Base-by-base conservation (phyloP, 2,113 vertebrate genomes). In the Progne subis region DNA sequence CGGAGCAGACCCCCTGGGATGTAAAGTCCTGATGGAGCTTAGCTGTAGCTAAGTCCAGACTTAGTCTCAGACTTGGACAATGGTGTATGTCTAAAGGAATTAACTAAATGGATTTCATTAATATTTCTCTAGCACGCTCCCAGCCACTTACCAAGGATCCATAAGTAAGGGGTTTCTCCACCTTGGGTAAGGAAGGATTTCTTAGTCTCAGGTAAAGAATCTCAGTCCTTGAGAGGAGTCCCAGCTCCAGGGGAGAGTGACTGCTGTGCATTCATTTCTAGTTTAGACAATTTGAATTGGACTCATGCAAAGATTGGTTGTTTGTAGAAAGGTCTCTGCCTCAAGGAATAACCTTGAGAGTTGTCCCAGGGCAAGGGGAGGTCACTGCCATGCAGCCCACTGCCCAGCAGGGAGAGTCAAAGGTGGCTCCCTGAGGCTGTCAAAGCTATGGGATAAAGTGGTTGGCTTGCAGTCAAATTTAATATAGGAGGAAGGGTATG, bases 321-420 rank as follows among this genome's bases (percentile, higher is more conserved):
- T 7, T 61, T 67, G 21, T 29, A 25, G 49, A 61, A 68, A 37
- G 11, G 26, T 18, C 23, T 74, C 23, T 75, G 25, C 29, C 31
- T 80, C 18, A 47, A 68, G 41, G 28, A 49, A 34, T 21, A 60
- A 41, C 17, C 18, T 32, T 61, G 18, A 55, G 41, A 55, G 31
- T 3, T 55, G 31, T 61, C 13, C 34, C 60, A 74, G 67, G 11
- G 16, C 9, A 43, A 24, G 21, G 26, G 21, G 31, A 86, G 24
- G 25, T 55, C 25, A 23, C 19, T 20, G 49, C 53, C 3, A 0
- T 60, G 24, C 53, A 75, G 67, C 52, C 59, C 0, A 0, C n/a
- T 74, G 21, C 53, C n/a, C 55, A 31, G n/a, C 82, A 60, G 29
- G 46, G 52, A 60, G 18, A 67, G 20, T 53, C 53, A 47, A 8